phyloP scores from a whole-genome alignment of 2,113 vertebrate species.

The Calyptomena viridis region DNA sequence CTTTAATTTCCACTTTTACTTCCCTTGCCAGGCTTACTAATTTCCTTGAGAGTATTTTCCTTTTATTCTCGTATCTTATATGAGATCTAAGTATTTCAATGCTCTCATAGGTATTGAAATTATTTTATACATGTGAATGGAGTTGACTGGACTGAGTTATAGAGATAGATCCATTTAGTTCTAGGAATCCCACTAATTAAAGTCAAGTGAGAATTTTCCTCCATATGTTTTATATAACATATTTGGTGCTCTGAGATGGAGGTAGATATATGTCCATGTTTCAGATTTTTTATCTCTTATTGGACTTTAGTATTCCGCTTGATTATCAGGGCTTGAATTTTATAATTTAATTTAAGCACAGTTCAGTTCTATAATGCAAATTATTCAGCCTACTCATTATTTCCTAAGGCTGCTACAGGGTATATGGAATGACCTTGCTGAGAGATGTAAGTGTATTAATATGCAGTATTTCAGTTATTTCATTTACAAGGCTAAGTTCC shows the following conservation, averaged over 20 bases:
- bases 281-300: not conserved
- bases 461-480: not conserved
- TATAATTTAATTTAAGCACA: slow-evolving; percentile 21
- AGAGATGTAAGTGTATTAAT: not conserved
- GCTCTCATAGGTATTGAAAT: not conserved
- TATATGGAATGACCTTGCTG: not conserved
- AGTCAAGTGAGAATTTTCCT: not conserved
- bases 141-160: not conserved
- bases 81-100: not conserved
- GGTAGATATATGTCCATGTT: not conserved
- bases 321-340: not conserved
- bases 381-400: slow-evolving; percentile 9
- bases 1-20: not conserved
- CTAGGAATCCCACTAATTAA: not conserved
- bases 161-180: not conserved
- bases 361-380: slow-evolving; percentile 9
- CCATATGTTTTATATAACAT: not conserved
- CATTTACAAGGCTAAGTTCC: not conserved
- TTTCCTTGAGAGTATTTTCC: not conserved
- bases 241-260: not conserved
- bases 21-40: not conserved
- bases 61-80: not conserved
- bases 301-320: not conserved
- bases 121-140: not conserved
- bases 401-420: not conserved